A percentile compares a stretch with the other conserved stretches of the same genome.
Conservation (phyloP, 1,140 invertebrate genomes). For the Halictus rubicundus region DNA sequence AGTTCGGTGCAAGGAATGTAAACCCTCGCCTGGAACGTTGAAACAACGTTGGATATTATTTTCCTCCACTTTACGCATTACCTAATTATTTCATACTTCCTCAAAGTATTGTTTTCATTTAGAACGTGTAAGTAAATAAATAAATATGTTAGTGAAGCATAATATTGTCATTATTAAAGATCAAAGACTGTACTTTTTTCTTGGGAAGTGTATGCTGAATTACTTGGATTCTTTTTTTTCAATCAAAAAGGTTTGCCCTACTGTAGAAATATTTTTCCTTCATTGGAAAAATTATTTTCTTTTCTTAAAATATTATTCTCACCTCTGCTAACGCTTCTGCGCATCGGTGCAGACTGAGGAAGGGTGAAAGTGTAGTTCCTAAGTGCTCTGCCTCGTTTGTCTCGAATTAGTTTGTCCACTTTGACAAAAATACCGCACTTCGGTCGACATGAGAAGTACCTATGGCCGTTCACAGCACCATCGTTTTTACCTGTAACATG, state of each 20-base stretch:
- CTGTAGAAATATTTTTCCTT: too few relatives aligned
- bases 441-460: constrained; percentile 93
- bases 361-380: constrained; percentile 81
- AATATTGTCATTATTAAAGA: too few relatives aligned
- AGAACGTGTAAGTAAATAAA: too few relatives aligned
- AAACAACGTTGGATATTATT: not conserved
- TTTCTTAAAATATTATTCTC: constrained; percentile 12
- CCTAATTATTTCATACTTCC: too few relatives aligned
- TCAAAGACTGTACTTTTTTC: too few relatives aligned
- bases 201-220: too few relatives aligned
- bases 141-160: too few relatives aligned
- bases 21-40: constrained; percentile 71
- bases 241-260: too few relatives aligned
- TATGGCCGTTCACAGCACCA: constrained; percentile 93
- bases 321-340: constrained; percentile 75
- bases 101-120: too few relatives aligned
- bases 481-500: constrained; percentile 92
- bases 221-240: too few relatives aligned
- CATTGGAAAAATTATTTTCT: too few relatives aligned
- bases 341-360: constrained; percentile 73
- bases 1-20: constrained; percentile 78
- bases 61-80: too few relatives aligned
- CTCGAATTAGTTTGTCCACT: constrained; percentile 91
- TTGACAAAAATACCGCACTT: constrained; percentile 96
- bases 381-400: constrained; percentile 88